Percentiles rank a stretch among this genome's conserved stretches.
phyloP scores from a whole-genome alignment of 2,797 vertebrate species.

The Siniperca scherzeri region DNA sequence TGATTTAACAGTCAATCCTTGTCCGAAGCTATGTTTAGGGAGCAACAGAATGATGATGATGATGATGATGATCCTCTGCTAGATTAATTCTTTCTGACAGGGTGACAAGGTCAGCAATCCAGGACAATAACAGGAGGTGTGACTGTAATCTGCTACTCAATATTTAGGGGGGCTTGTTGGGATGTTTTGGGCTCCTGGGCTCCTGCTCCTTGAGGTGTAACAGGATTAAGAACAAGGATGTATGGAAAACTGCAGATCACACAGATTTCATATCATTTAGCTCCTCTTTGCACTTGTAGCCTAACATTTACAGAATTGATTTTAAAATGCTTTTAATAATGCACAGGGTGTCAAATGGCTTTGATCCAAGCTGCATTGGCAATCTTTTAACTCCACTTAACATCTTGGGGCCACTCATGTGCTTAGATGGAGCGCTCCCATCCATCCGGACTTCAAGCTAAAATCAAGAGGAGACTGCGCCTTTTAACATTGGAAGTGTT shows the following conservation, averaged over 20 bases:
- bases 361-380: constrained; percentile 15
- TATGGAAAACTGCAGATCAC: neutral
- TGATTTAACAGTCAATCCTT: constrained; percentile 40
- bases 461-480: neutral
- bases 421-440: neutral
- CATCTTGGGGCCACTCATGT: constrained; percentile 18
- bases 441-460: neutral
- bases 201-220: constrained; percentile 7
- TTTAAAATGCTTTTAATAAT: constrained; percentile 20
- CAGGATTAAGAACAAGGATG: neutral
- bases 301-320: constrained; percentile 21
- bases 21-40: constrained; percentile 51
- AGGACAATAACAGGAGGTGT: constrained; percentile 26
- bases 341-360: constrained; percentile 15
- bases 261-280: neutral
- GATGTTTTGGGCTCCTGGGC: neutral
- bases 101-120: constrained; percentile 32
- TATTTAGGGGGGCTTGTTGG: constrained; percentile 4
- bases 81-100: constrained; percentile 44
- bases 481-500: neutral
- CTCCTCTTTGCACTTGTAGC: constrained; percentile 1
- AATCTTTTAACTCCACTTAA: constrained; percentile 25
- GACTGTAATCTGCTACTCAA: constrained; percentile 1
- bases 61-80: constrained; percentile 3
- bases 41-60: constrained; percentile 33